A percentile compares a stretch with the other conserved stretches of the same genome.
These are phyloP conservation scores for Calyptommatus sinebrachiatus DNA, from an alignment of 2,113 vertebrate genomes.

Conservation along the genomic window DNA sequence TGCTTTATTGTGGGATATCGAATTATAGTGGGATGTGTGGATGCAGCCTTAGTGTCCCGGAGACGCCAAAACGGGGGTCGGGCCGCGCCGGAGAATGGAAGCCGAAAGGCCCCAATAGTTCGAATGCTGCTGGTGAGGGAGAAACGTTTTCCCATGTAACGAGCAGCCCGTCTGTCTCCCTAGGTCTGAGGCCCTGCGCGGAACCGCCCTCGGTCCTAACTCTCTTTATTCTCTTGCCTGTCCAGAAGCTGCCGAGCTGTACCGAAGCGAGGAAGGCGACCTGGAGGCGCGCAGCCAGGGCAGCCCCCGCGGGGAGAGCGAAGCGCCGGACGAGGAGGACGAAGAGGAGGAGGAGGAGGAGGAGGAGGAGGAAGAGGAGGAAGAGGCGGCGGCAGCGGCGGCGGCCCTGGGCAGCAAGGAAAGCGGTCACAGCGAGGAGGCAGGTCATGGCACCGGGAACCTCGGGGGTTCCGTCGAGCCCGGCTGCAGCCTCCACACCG, in stretches of 20 bases:
- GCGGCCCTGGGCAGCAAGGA: conserved; percentile 80
- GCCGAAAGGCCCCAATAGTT: too few relatives aligned
- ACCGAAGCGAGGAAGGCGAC: conserved; percentile 74
- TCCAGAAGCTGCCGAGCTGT: conserved; percentile 76
- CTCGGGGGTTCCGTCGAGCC: conserved; percentile 46
- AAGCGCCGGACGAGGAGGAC: conserved; percentile 54
- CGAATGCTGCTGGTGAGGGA: too few relatives aligned
- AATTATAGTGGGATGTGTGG: too few relatives aligned
- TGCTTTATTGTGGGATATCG: too few relatives aligned
- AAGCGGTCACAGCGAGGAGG: conserved; percentile 69
- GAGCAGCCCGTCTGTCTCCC: neutral
- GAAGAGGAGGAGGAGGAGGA: conserved; percentile 79
- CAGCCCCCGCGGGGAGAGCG: conserved; percentile 74
- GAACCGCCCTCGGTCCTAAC: neutral
- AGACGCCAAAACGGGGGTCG: too few relatives aligned
- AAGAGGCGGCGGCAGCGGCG: conserved; percentile 71
- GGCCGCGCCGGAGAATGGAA: too few relatives aligned
- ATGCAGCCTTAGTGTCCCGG: too few relatives aligned
- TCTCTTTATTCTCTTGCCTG: conserved; percentile 12
- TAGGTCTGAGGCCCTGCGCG: too few relatives aligned
- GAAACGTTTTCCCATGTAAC: too few relatives aligned
- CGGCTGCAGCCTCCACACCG: conserved; percentile 63
- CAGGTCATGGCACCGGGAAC: conserved; percentile 24
- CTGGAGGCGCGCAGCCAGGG: conserved; percentile 52
- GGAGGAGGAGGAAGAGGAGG: conserved; percentile 67